These are phyloP conservation scores for Microcebus tavaratra DNA, from an alignment of 2,113 vertebrate genomes.

Conservation along the genomic window DNA sequence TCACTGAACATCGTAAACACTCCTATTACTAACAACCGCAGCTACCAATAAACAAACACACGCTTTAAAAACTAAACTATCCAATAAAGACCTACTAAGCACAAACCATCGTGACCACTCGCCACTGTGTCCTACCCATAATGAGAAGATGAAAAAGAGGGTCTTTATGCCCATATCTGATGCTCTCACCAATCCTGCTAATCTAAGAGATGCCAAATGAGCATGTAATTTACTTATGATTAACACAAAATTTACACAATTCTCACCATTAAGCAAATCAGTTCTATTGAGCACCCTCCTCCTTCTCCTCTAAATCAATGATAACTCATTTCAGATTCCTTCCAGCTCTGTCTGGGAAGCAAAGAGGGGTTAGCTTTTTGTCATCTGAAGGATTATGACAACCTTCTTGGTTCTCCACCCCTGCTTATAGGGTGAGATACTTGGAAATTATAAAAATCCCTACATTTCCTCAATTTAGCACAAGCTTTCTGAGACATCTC, in stretches of 20 bases:
- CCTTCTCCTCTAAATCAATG: conserved; percentile 76
- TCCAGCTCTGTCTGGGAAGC: conserved; percentile 77
- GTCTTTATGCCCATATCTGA: not conserved
- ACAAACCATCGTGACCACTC: conserved; percentile 13
- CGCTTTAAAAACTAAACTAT: conserved; percentile 61
- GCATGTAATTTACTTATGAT: conserved; percentile 62
- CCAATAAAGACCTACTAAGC: conserved; percentile 65
- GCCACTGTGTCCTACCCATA: not conserved
- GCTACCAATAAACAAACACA: conserved; percentile 79
- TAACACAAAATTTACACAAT: conserved; percentile 65
- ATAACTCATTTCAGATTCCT: conserved; percentile 83
- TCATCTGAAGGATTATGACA: conserved; percentile 80
- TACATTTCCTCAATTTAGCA: conserved; percentile 46
- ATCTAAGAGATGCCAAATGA: conserved; percentile 33
- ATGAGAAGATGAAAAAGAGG: not conserved
- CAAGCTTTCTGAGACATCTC: conserved; percentile 75
- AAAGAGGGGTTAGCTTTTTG: conserved; percentile 81
- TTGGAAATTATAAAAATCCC: conserved; percentile 48
- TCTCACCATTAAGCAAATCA: conserved; percentile 67
- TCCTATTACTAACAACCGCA: not conserved
- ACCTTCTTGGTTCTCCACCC: not conserved
- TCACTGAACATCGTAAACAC: not conserved
- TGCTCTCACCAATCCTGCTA: not conserved
- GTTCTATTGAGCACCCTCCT: conserved; percentile 39
- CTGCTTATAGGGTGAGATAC: not conserved